These are phyloP conservation scores for Neoscelio sp. DNA, from an alignment of 2,888 invertebrate genomes.

Conservation along the genomic window DNA sequence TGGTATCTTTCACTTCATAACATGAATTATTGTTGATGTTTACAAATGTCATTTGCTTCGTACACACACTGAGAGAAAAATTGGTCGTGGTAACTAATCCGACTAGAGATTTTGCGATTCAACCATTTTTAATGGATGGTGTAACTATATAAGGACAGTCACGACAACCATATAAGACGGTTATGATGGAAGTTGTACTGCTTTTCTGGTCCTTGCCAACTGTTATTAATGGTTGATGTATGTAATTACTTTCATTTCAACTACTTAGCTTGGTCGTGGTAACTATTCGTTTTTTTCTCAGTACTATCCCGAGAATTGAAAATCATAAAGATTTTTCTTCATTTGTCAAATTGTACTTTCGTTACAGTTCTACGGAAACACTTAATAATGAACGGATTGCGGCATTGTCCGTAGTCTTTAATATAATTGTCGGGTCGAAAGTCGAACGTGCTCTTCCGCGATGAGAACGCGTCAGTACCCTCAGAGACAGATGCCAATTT, in stretches of 20 bases:
- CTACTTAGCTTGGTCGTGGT: too few species aligned
- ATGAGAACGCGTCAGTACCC: constrained; percentile 4
- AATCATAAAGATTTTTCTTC: constrained; percentile 38
- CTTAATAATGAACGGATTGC: constrained; percentile 21
- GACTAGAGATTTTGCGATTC: too few species aligned
- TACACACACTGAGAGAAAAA: too few species aligned
- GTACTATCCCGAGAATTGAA: constrained; percentile 35
- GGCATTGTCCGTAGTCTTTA: constrained; percentile 21
- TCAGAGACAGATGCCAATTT: constrained; percentile 55
- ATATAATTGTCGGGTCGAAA: constrained; percentile 27
- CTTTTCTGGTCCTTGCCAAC: too few species aligned
- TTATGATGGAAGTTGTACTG: too few species aligned
- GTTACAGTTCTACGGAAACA: constrained; percentile 4
- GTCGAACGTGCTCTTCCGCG: constrained; percentile 17
- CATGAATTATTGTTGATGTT: constrained; percentile 26
- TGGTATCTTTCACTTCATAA: constrained; percentile 17
- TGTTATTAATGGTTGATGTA: too few species aligned
- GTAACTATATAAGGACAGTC: too few species aligned
- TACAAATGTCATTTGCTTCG: constrained; percentile 18
- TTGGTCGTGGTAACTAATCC: too few species aligned
- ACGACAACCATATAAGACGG: too few species aligned
- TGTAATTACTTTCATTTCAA: too few species aligned
- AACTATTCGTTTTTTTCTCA: too few species aligned
- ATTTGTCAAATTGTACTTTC: constrained; percentile 22
- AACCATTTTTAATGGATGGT: too few species aligned